These are phyloP conservation scores for Geodia barretti DNA, from an alignment of 37 sponge, comb jelly and placozoan species.

Conservation along the genomic window DNA sequence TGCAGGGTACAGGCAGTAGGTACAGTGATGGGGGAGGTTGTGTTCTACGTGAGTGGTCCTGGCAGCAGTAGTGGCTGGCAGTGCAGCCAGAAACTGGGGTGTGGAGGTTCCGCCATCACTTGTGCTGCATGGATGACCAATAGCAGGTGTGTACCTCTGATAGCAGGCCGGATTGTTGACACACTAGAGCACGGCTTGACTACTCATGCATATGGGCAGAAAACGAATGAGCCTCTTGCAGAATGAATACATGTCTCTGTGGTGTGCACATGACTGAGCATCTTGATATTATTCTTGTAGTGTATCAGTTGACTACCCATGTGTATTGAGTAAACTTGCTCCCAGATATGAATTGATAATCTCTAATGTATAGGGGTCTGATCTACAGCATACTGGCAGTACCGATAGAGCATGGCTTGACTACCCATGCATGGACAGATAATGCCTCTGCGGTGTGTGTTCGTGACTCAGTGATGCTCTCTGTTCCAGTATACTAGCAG, in stretches of 20 bases:
- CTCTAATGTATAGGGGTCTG: background rate
- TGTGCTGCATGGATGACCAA: slow-evolving; percentile 32
- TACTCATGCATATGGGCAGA: no score
- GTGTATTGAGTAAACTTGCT: background rate
- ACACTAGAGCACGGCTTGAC: no score
- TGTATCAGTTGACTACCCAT: background rate
- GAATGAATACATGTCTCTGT: no score
- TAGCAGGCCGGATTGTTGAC: no score
- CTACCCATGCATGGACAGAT: no score
- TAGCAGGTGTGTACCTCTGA: slow-evolving; percentile 27
- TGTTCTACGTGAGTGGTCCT: background rate
- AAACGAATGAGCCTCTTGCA: no score
- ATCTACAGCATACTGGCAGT: background rate
- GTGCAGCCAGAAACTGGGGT: slow-evolving; percentile 1
- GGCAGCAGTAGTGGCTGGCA: background rate
- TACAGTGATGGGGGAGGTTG: slow-evolving; percentile 32
- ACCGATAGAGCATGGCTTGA: no score
- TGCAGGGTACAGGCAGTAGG: slow-evolving; percentile 36
- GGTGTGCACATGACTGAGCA: background rate
- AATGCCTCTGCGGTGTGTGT: no score
- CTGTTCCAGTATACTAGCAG: slow-evolving; percentile 25
- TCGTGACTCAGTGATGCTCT: background rate
- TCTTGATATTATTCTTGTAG: background rate
- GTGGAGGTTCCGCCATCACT: slow-evolving; percentile 11
- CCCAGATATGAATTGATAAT: background rate